Evolutionary conservation across 1,140 invertebrate species (phyloP).

Genomic region (Tenebrio molitor): DNA sequence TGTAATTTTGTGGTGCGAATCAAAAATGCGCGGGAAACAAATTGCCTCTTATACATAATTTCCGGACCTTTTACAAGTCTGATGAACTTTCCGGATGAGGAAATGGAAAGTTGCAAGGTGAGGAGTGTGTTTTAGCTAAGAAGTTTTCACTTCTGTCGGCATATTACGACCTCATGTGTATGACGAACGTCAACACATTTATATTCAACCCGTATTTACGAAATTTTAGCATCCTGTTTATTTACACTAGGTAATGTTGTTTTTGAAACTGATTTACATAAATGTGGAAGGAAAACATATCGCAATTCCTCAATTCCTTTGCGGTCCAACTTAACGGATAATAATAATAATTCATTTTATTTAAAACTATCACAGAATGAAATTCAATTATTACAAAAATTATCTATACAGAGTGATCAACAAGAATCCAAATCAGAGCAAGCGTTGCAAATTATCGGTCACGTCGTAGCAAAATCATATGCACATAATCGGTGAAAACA

Average conservation of each 20-base stretch:
- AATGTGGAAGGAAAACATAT: no score
- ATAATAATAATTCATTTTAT: no score
- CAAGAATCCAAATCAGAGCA: no score
- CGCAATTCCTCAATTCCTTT: no score
- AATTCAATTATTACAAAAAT: no score
- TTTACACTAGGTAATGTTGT: neutral
- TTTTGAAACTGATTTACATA: neutral
- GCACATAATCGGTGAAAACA: no score
- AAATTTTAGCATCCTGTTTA: neutral
- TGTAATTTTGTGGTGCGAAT: slow-evolving; percentile 2
- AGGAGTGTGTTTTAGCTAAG: slow-evolving; percentile 4
- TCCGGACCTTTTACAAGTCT: neutral
- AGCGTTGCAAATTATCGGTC: no score
- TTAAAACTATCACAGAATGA: no score
- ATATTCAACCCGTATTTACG: neutral
- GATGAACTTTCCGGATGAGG: slow-evolving; percentile 20
- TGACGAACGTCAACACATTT: neutral
- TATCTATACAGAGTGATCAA: no score
- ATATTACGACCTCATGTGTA: neutral
- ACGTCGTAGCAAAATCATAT: no score
- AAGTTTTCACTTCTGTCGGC: neutral
- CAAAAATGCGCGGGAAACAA: slow-evolving; percentile 12
- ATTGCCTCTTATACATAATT: slow-evolving; percentile 20
- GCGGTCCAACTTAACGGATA: no score
- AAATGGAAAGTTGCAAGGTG: slow-evolving; percentile 9